Base-by-base conservation (phyloP, 1,140 invertebrate species). In the Zaprionus ghesquierei region DNA sequence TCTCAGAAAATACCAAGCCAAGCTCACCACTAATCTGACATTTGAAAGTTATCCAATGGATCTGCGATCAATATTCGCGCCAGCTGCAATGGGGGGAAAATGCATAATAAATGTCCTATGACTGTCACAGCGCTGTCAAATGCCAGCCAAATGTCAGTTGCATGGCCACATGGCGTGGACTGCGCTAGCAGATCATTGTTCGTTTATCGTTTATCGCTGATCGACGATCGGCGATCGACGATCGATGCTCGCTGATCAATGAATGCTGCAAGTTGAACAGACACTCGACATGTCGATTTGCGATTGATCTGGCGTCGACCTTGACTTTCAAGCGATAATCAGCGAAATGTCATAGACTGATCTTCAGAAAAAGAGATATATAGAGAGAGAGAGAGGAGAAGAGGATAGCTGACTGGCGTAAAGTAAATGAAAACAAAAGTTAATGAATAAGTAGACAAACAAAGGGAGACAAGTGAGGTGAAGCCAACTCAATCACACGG, bases 81-180 rank as follows among this genome's bases (percentile, higher is more conserved):
- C 41, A 46, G 41, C 41, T 46, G 41, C 69, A 56, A 54, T 65
- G 23, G 49, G 61, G 60, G n/a, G 61, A 65, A 59, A 35, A 78
- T 82, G 79, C 71, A 72, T 82, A 84, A 82, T 84, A 79, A 82
- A 82, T 75, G 75, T 84, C 75, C 71, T 71, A 76, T 69, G 58
- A 84, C 60, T 75, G 73, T 75, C 72, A 59, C 22, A 70, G 68
- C 29, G 54, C 79, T 81, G 79, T 75, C 75, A 82, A 82, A 82
- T 82, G 79, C 58, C 75, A 82, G 35, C 79, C 38, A 82, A 82
- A 82, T 82, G 79, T 79, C 79, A 82, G 50, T 77, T 61, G 51
- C 66, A 70, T 64, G 61, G 58, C 46, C 75, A 51, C 77, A 69
- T 77, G 79, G 60, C 79, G 69, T 59, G 38, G 62, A 74, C 62